Evolutionary conservation across 92 coral and sea anemone genomes (phyloP).

Genomic region (Blastomussa wellsi): DNA sequence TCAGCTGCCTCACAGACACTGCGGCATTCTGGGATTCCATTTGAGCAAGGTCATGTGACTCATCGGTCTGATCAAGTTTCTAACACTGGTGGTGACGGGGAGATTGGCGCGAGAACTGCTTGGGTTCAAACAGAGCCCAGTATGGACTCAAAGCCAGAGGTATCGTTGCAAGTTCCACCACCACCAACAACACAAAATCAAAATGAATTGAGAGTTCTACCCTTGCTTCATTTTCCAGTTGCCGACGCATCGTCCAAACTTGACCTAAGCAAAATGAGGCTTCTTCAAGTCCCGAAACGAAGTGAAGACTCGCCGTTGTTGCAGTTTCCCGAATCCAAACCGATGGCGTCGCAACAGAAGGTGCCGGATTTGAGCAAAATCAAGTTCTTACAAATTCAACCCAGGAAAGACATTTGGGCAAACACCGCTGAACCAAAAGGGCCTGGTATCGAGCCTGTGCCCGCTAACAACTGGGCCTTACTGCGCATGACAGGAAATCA

Average conservation of each 20-base stretch:
- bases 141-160: background rate
- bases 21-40: conserved; percentile 12
- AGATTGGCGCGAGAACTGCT: background rate
- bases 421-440: conserved; percentile 22
- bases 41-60: conserved; percentile 13
- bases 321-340: conserved; percentile 43
- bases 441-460: conserved; percentile 5
- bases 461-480: conserved; percentile 37
- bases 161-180: background rate
- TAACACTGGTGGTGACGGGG: conserved; percentile 5
- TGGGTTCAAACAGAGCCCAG: conserved; percentile 21
- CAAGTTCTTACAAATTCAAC: conserved; percentile 53
- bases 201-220: conserved; percentile 25
- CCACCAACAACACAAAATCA: background rate
- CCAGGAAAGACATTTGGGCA: conserved; percentile 20
- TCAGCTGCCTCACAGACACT: conserved; percentile 22
- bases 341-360: background rate
- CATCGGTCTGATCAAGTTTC: background rate
- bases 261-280: conserved; percentile 59
- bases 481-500: conserved; percentile 49
- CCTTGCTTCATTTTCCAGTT: conserved; percentile 61
- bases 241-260: conserved; percentile 43
- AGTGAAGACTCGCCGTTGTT: conserved; percentile 52
- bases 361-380: conserved; percentile 68
- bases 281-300: conserved; percentile 52